Evolutionary conservation across 2,888 invertebrate species (phyloP), one percentile per base, ranked within the genome.

Genomic region (Acronicta psi): DNA sequence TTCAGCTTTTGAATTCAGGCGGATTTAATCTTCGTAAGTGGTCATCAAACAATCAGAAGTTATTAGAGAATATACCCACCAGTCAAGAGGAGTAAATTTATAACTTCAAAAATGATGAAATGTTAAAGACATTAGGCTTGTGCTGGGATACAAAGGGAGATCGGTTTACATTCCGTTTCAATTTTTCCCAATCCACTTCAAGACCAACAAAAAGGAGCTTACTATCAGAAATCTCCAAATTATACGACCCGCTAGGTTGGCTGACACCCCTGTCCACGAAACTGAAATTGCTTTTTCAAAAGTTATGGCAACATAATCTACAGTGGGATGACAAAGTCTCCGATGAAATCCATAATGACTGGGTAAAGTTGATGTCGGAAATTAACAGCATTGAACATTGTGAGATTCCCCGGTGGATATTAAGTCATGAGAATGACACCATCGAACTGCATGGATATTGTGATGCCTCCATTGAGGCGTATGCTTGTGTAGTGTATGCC

Each of bases 401-500:
- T 20, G 18, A 17, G 3, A 13, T 44, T 18, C 25, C 43, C 2
- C 29, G 47, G 31, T 49, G 44, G 49, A 49, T 55, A 16, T 2
- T 36, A 38, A 11, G 23, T 10, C 29, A 14, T 10, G 14, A 40
- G 7, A 20, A 14, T 11, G 16, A 25, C 6, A 16, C 43, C 16
- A 47, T 49, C 10, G 31, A 52, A 20, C 13, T 53, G 13, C 47
- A 53, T 8, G 50, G 57, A 1, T 51, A 11, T 18, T 51, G 58
- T 11, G 58, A 58, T 25, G 51, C 58, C 0, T 52, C 51, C 2
- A 38, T 36, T 0, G n/a, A 36, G 9, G 53, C 53, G 6, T 45
- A 45, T 18, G 52, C 58, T 10, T 41, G 52, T n/a, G 51, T 50
- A 4, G 45, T 52, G 10, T 46, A 51, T 11, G 45, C 45, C 7